Evolutionary conservation across 2,888 invertebrate genomes (phyloP).

Genomic region (Amphipyra tragopoginis): DNA sequence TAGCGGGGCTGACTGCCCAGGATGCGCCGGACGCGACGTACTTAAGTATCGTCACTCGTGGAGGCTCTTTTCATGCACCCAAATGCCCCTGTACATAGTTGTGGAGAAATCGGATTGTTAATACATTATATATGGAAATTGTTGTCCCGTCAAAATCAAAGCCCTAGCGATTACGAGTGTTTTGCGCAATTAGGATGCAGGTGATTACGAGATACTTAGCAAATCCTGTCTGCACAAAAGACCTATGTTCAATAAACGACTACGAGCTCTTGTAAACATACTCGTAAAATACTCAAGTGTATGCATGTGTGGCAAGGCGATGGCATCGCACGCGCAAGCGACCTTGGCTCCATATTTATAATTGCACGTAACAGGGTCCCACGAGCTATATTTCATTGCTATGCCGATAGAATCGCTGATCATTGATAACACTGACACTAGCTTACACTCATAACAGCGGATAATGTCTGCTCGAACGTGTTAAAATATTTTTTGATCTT

Average conservation of each 20-base stretch:
- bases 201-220: not conserved
- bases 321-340: conserved; percentile 65
- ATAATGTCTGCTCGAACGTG: not conserved
- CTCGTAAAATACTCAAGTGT: conserved; percentile 14
- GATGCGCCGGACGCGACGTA: no score
- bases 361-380: conserved; percentile 73
- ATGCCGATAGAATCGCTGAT: conserved; percentile 64
- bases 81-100: no score
- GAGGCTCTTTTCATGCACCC: no score
- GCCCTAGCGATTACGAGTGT: no score
- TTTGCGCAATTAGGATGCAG: no score
- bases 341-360: conserved; percentile 78
- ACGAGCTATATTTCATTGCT: conserved; percentile 70
- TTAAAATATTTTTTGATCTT: not conserved
- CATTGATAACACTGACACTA: conserved; percentile 53
- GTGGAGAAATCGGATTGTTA: no score
- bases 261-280: conserved; percentile 1
- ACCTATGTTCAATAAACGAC: not conserved
- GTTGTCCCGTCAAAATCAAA: no score
- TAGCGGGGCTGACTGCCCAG: no score
- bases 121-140: no score
- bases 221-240: not conserved
- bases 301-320: conserved; percentile 50
- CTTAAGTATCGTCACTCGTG: no score
- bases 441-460: conserved; percentile 12